These are phyloP conservation scores for Psilopsiagon aymara DNA, from an alignment of 2,113 vertebrate species.

Conservation along the genomic window DNA sequence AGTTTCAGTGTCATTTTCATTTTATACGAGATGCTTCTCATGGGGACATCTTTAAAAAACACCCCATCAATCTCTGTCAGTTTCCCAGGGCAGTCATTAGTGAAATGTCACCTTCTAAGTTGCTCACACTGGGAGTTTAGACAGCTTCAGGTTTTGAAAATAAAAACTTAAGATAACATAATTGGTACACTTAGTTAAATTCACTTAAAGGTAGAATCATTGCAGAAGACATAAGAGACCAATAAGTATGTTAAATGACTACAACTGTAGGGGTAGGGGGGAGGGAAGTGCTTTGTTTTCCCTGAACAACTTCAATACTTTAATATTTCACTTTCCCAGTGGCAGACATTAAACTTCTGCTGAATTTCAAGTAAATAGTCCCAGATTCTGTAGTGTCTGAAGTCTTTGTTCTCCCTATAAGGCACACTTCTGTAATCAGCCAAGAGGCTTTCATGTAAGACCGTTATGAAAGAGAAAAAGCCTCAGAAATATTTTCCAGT, in stretches of 20 bases:
- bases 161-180: conserved; percentile 36
- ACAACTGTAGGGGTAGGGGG: not conserved
- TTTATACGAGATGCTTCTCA: conserved; percentile 43
- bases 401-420: not conserved
- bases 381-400: not conserved
- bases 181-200: conserved; percentile 40
- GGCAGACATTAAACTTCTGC: not conserved
- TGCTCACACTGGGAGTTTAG: conserved; percentile 46
- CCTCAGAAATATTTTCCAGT: not conserved
- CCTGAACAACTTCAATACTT: not conserved
- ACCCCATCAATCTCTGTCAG: conserved; percentile 76
- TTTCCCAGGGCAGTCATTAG: conserved; percentile 71
- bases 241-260: not conserved
- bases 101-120: conserved; percentile 78
- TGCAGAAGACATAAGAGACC: not conserved
- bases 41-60: conserved; percentile 52
- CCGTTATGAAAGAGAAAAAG: not conserved
- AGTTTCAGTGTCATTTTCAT: conserved; percentile 60
- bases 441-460: not conserved
- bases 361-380: conserved; percentile 20
- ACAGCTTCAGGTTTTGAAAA: conserved; percentile 53
- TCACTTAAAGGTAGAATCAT: conserved; percentile 12
- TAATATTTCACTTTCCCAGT: not conserved
- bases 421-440: not conserved
- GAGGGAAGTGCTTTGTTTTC: not conserved